Evolutionary conservation across 2,888 invertebrate species (phyloP).

Genomic region (Aethes cnicana): DNA sequence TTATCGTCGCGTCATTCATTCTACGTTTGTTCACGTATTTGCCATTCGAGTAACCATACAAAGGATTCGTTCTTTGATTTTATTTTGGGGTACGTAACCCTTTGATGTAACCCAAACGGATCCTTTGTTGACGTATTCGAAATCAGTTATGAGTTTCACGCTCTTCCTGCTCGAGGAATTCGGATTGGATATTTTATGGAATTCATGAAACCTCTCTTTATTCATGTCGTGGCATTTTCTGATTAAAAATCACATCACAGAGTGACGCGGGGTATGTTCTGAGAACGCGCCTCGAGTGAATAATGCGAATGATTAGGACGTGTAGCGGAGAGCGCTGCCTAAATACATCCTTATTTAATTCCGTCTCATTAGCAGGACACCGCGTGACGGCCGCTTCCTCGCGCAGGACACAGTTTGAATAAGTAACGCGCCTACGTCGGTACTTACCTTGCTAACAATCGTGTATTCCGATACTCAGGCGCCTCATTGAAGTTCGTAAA

Average conservation of each 20-base stretch:
- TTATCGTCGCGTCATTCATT: constrained; percentile 51
- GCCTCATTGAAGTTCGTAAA: no score
- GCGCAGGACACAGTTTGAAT: constrained; percentile 63
- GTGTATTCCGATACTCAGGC: no score
- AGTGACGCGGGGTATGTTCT: constrained; percentile 46
- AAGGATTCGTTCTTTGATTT: constrained; percentile 58
- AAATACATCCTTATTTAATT: constrained; percentile 74
- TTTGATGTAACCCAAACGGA: constrained; percentile 60
- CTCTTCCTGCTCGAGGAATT: constrained; percentile 52
- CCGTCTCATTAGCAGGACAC: constrained; percentile 68
- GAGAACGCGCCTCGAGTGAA: constrained; percentile 63
- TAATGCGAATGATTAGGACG: constrained; percentile 66
- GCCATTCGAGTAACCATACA: constrained; percentile 45
- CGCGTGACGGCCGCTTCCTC: constrained; percentile 71
- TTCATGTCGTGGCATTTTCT: constrained; percentile 54
- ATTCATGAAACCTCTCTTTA: no score
- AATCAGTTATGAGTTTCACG: constrained; percentile 42
- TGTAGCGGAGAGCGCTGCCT: constrained; percentile 51
- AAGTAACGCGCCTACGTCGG: constrained; percentile 47
- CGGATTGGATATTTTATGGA: constrained; percentile 44
- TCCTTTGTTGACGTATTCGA: constrained; percentile 43
- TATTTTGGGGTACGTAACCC: constrained; percentile 48
- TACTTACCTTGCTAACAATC: constrained; percentile 32
- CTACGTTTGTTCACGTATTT: constrained; percentile 53
- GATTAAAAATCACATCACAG: constrained; percentile 67